phyloP scores from a whole-genome alignment of 2,113 vertebrate species.

The Hiodon alosoides region DNA sequence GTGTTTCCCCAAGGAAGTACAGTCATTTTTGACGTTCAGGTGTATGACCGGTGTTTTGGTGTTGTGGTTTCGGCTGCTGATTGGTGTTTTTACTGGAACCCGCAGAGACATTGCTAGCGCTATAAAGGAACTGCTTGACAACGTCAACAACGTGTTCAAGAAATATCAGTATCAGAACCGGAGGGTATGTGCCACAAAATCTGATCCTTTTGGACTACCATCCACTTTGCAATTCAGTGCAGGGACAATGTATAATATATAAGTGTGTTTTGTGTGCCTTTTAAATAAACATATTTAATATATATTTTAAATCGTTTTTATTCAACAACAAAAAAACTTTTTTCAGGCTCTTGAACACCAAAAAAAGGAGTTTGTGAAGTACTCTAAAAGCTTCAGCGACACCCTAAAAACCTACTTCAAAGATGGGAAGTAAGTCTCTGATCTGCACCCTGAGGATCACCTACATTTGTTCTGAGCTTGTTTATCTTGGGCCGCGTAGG shows the following conservation, averaged over 20 bases:
- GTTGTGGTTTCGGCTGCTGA: slow-evolving; percentile 1
- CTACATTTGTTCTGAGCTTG: too few relatives aligned
- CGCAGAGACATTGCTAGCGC: slow-evolving; percentile 96
- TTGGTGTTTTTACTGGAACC: slow-evolving; percentile 28
- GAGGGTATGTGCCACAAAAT: slow-evolving; percentile 72
- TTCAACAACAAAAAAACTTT: background rate
- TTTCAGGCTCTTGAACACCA: slow-evolving; percentile 92
- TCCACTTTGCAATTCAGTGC: too few relatives aligned
- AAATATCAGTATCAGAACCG: slow-evolving; percentile 99
- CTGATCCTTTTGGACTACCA: too few relatives aligned
- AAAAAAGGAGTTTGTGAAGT: slow-evolving; percentile 99
- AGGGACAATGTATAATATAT: too few relatives aligned
- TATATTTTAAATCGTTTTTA: too few relatives aligned
- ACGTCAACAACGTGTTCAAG: slow-evolving; percentile 98
- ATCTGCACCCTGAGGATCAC: too few relatives aligned
- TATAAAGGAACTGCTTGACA: slow-evolving; percentile 98
- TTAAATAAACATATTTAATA: too few relatives aligned
- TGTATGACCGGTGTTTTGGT: too few relatives aligned
- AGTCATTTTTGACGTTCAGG: too few relatives aligned
- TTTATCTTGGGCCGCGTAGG: too few relatives aligned
- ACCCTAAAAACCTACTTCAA: slow-evolving; percentile 99
- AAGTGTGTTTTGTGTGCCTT: too few relatives aligned
- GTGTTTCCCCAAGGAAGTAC: too few relatives aligned
- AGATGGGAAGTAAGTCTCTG: slow-evolving; percentile 90
- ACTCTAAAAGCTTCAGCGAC: slow-evolving; percentile 99